Conservation (phyloP, 2,797 vertebrate genomes). For the Salmo trutta region DNA sequence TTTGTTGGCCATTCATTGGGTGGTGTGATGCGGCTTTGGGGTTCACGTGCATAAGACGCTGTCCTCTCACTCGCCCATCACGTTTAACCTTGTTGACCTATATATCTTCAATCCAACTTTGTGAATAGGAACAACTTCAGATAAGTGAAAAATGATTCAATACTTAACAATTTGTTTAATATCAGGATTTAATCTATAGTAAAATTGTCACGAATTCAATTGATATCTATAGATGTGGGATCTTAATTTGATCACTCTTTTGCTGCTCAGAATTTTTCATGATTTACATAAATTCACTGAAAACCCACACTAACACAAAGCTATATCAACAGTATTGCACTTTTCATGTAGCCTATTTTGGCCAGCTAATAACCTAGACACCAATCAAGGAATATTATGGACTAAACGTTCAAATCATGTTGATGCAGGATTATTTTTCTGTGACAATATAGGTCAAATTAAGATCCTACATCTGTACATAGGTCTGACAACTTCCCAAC, state of each 20-base stretch:
- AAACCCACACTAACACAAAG: too few relatives aligned
- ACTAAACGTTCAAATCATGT: too few relatives aligned
- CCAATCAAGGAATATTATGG: too few relatives aligned
- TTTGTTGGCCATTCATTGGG: slow-evolving; percentile 54
- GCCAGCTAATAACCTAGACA: too few relatives aligned
- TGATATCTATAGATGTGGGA: too few relatives aligned
- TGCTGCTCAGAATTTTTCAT: too few relatives aligned
- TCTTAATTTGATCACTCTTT: too few relatives aligned
- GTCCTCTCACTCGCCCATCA: not conserved
- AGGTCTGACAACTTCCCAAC: not conserved
- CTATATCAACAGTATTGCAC: too few relatives aligned
- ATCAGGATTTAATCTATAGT: not conserved
- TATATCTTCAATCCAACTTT: not conserved
- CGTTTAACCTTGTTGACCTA: not conserved
- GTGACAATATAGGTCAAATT: too few relatives aligned
- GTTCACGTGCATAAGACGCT: slow-evolving; percentile 16
- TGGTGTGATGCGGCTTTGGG: slow-evolving; percentile 25
- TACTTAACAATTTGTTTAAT: not conserved
- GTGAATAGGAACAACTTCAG: not conserved
- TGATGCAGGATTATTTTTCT: too few relatives aligned
- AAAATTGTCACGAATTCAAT: not conserved
- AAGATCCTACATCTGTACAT: not conserved
- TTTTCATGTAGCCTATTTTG: too few relatives aligned
- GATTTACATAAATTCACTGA: too few relatives aligned
- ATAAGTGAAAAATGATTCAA: not conserved